Base-by-base conservation (phyloP, 2,797 vertebrate species). In the Brachymystax lenok region DNA sequence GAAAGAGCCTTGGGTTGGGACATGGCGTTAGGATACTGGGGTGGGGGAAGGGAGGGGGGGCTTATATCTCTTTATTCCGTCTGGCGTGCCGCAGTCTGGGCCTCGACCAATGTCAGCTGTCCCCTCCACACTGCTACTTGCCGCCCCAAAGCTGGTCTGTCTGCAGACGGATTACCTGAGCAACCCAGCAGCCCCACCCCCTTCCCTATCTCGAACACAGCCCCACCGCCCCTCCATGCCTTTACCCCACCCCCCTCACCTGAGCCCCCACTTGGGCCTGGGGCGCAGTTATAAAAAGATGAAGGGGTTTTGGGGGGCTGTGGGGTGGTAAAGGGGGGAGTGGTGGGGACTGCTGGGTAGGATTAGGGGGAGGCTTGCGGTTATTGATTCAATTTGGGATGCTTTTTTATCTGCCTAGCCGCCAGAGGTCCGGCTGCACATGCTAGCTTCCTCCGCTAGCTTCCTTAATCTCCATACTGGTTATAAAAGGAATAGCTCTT, bases 1-100 rank as follows among this genome's bases (percentile, higher is more conserved):
- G 92, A 95, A 94, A 94, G 93, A 88, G 84, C 83, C 88, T 88
- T 86, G 85, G 88, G 89, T 86, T 87, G 90, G 73, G 59, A 24
- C 59, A 89, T 85, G 90, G 82, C 87, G 84, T 84, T 83, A 84
- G 84, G 69, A 74, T 87, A 73, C 85, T 78, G 86, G 83, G 79
- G 73, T 12, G 68, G 75, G 74, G 81, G 84, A 78, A 83, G 74
- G 83, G 61, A 40, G 27, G 85, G 51, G 24, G 69, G n/a, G 66
- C 80, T 94, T 91, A 92, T 92, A 90, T 94, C 91, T 94, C 89
- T 94, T 95, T 94, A 95, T 94, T 92, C 93, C 35, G 87, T 92
- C 93, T 94, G 93, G 92, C 91, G 80, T 91, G 87, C 88, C 86
- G 83, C 75, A 5, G 86, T 86, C 89, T 83, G 82, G 88, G 87